Conservation (phyloP, 2,797 vertebrate genomes). For the Clarias fuscus region DNA sequence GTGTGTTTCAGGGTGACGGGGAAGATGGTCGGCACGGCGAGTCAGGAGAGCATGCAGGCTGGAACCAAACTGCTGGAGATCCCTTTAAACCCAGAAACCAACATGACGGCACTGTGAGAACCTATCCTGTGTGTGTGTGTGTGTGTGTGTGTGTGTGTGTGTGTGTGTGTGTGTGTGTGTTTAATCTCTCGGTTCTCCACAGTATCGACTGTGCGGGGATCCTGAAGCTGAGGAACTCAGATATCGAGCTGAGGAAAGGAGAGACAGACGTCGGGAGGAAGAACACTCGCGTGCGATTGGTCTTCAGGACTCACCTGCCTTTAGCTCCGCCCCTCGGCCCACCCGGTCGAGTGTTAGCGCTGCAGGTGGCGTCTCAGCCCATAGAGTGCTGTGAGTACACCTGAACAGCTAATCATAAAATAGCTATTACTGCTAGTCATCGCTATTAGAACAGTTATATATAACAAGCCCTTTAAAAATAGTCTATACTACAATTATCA, state of each 20-base stretch:
- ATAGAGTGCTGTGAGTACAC: constrained; percentile 91
- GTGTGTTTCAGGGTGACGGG: constrained; percentile 79
- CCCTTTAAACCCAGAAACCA: constrained; percentile 87
- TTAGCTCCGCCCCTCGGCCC: constrained; percentile 72
- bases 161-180: background rate
- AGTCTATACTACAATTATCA: background rate
- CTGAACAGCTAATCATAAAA: background rate
- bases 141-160: constrained; percentile 1
- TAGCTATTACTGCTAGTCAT: background rate
- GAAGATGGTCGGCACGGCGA: constrained; percentile 91
- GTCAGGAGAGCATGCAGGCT: constrained; percentile 88
- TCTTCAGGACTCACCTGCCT: constrained; percentile 87
- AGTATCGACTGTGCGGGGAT: constrained; percentile 94
- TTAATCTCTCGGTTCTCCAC: constrained; percentile 27
- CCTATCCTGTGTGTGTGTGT: background rate
- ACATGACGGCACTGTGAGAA: constrained; percentile 90
- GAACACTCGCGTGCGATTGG: constrained; percentile 87
- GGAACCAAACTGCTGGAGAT: constrained; percentile 91
- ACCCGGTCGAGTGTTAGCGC: constrained; percentile 81
- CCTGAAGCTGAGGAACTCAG: constrained; percentile 90
- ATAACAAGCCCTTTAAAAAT: background rate
- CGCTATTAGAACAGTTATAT: too few species aligned
- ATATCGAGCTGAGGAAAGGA: constrained; percentile 93
- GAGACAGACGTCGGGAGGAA: constrained; percentile 93
- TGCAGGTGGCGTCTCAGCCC: constrained; percentile 86